These are phyloP conservation scores for Tapirus indicus DNA, from an alignment of 2,797 vertebrate genomes.

Conservation along the genomic window DNA sequence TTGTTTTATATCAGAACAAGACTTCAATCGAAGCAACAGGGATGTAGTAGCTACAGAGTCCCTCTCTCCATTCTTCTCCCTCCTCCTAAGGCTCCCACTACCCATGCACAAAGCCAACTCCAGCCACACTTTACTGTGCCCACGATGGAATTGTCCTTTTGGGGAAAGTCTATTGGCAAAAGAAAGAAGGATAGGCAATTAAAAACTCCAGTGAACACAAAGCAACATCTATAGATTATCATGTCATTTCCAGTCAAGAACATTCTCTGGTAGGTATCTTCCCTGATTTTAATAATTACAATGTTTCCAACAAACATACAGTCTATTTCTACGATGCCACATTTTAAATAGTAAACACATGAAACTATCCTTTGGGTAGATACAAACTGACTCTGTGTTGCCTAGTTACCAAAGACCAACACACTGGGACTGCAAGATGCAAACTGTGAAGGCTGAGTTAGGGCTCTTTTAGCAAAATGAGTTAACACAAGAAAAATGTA, in stretches of 20 bases:
- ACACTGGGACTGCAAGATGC: neutral
- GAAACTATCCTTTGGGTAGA: neutral
- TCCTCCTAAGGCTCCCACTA: fast-evolving
- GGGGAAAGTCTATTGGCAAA: neutral
- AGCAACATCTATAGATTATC: too few species aligned
- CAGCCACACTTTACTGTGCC: neutral
- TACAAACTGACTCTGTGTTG: fast-evolving
- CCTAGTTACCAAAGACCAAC: neutral
- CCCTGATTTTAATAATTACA: neutral
- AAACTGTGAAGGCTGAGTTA: neutral
- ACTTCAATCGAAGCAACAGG: neutral
- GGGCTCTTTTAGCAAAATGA: neutral
- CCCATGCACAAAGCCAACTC: neutral
- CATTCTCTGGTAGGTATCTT: too few species aligned
- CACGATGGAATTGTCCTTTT: neutral
- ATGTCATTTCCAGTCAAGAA: too few species aligned
- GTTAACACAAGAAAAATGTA: fast-evolving
- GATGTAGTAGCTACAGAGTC: fast-evolving
- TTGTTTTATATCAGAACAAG: neutral
- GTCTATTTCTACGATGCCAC: too few species aligned
- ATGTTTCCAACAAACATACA: neutral
- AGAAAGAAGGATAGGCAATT: fast-evolving
- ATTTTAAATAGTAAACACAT: neutral
- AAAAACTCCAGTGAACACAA: neutral
- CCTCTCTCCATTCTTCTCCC: too few species aligned